Evolutionary conservation across 2,888 invertebrate genomes (phyloP), one percentile per base, ranked within the genome.

Genomic region (Rosalia funebris): DNA sequence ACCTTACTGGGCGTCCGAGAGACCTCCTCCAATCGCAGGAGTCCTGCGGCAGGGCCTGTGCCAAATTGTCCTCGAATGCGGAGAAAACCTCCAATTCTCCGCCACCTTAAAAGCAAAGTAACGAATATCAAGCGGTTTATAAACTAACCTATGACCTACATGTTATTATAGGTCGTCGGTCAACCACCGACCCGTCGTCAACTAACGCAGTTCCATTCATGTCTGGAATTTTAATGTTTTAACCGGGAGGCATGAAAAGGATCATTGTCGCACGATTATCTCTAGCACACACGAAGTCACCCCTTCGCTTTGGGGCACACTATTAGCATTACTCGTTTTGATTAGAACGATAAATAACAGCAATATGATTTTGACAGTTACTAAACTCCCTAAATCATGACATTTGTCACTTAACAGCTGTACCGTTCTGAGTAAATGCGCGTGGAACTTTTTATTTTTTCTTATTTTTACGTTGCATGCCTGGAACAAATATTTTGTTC

Each of bases 11-110:
- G 58, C 96, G 86, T 19, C 96, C 95, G 76, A 92, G 92, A 0
- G 95, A 93, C 65, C 96, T 87, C 69, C 92, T 88, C 96, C 96
- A 97, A 83, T 97, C 97, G 71, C 91, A 91, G 0, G 91, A 87
- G 77, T 96, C 96, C 75, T 91, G 88, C 0, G 96, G 93, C 66
- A 97, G 87, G 2, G 92, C 90, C 71, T 91, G 89, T 9, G 89
- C 84, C 52, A 96, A 84, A 66, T 89, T 89, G 50, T 90, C 87
- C 79, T 93, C 91, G 74, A 96, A 82, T n/a, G 89, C 88, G 69
- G 90, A 89, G 83, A 95, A 95, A 63, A 95, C 86, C 72, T 90
- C 90, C 81, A 89, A 87, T 81, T 95, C 93, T 65, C 95, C 95
- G 73, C 91, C 90, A 85, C 91, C 79, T 78, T 63, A 37, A 70